phyloP scores from a whole-genome alignment of 2,113 vertebrate species.

The Fregata magnificens region DNA sequence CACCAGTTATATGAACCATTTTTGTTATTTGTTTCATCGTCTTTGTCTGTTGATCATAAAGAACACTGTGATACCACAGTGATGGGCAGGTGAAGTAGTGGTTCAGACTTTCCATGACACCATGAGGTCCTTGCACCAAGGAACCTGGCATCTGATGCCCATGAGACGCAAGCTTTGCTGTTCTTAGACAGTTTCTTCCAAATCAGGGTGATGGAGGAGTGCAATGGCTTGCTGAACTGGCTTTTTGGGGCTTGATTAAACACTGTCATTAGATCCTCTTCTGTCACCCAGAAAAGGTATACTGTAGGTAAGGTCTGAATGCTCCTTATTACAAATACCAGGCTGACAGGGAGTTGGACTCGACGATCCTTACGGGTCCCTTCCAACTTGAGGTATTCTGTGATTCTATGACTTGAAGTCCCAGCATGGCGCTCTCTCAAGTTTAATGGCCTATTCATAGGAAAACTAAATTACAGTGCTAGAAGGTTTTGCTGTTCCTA shows the following conservation, averaged over 20 bases:
- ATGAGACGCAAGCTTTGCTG: not conserved
- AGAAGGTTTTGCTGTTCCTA: not conserved
- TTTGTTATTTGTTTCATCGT: not conserved
- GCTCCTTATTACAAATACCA: not conserved
- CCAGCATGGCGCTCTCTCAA: fast-evolving
- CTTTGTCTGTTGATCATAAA: not conserved
- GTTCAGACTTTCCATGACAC: not conserved
- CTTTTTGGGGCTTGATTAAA: not conserved
- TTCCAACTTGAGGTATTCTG: not conserved
- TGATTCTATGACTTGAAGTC: not conserved
- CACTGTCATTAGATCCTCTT: not conserved
- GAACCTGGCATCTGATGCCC: not conserved
- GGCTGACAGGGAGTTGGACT: not conserved
- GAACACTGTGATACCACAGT: not conserved
- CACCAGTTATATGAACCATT: not conserved
- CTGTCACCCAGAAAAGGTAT: not conserved
- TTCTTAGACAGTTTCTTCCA: not conserved
- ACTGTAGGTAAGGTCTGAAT: not conserved
- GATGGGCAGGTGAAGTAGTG: not conserved
- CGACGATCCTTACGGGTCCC: not conserved
- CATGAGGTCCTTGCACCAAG: not conserved
- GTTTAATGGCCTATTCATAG: not conserved
- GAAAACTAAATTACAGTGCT: not conserved
- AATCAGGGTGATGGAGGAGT: not conserved
- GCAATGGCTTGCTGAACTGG: not conserved